phyloP scores from a whole-genome alignment of 2,113 vertebrate species.

The Gymnocephalus cernua region DNA sequence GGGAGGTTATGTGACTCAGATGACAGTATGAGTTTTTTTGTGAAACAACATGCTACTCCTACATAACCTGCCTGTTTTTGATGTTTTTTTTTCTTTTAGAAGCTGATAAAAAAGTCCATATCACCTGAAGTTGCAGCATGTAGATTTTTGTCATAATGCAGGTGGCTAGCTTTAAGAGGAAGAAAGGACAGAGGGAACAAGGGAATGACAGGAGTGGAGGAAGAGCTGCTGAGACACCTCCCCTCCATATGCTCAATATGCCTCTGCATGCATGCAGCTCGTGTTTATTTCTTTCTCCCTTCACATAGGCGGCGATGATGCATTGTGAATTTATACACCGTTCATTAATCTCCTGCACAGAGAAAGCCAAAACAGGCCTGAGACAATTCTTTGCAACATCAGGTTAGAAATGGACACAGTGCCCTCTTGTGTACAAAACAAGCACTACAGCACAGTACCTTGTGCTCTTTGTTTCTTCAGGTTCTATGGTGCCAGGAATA shows the following conservation, averaged over 20 bases:
- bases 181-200: conserved; percentile 16
- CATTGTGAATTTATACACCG: conserved; percentile 44
- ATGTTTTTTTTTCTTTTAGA: background rate
- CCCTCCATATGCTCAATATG: conserved; percentile 49
- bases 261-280: conserved; percentile 42
- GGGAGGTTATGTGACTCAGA: conserved; percentile 43
- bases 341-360: conserved; percentile 59
- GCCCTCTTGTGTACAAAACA: conserved; percentile 68
- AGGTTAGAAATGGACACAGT: conserved; percentile 16
- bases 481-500: background rate
- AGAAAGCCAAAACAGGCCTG: conserved; percentile 33
- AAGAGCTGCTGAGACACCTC: conserved; percentile 30
- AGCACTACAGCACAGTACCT: conserved; percentile 22
- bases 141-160: conserved; percentile 61
- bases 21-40: conserved; percentile 1
- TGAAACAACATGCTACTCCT: conserved; percentile 22
- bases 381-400: conserved; percentile 45
- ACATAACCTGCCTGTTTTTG: conserved; percentile 8
- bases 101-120: background rate
- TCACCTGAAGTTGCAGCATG: conserved; percentile 16
- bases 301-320: conserved; percentile 33
- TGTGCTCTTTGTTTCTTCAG: no score
- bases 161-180: conserved; percentile 26
- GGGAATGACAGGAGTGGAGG: conserved; percentile 17
- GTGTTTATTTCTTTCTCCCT: conserved; percentile 12